Conservation (phyloP, 2,888 invertebrate genomes). For the Harpagoxenus sublaevis region DNA sequence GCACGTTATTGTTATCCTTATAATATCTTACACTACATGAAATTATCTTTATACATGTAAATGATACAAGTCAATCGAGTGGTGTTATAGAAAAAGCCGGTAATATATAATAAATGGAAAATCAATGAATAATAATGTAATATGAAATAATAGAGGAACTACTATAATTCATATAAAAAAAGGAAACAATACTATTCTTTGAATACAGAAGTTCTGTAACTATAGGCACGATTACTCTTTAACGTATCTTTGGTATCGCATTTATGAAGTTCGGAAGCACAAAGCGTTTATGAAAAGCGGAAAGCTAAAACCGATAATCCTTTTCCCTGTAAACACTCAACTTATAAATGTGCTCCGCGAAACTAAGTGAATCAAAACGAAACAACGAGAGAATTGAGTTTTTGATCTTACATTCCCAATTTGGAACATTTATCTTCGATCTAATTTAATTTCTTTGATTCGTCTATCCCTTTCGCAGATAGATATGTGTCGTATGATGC, state of each 20-base stretch:
- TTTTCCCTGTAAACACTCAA: conserved; percentile 16
- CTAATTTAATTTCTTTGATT: conserved; percentile 1
- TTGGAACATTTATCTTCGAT: background rate
- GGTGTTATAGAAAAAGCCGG: background rate
- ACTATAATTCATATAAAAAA: conserved; percentile 43
- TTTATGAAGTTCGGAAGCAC: conserved; percentile 41
- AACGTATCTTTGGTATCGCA: conserved; percentile 49
- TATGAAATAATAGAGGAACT: conserved; percentile 31
- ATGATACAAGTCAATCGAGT: conserved; percentile 18
- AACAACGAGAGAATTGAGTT: background rate
- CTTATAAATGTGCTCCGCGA: background rate
- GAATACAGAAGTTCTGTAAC: conserved; percentile 43
- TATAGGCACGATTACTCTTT: conserved; percentile 37
- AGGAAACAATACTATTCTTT: conserved; percentile 39
- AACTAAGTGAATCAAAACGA: background rate
- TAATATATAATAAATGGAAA: conserved; percentile 1
- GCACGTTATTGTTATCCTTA: conserved; percentile 49
- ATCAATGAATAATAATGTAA: conserved; percentile 1
- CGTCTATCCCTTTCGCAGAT: background rate
- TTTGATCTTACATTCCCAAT: background rate
- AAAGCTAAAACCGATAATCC: background rate
- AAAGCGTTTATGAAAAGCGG: conserved; percentile 16
- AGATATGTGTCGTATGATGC: background rate
- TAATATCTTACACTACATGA: conserved; percentile 33
- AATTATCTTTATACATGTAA: conserved; percentile 17